Evolutionary conservation across 2,888 invertebrate genomes (phyloP), one percentile per base, ranked within the genome.

Genomic region (Drosophila merina): DNA sequence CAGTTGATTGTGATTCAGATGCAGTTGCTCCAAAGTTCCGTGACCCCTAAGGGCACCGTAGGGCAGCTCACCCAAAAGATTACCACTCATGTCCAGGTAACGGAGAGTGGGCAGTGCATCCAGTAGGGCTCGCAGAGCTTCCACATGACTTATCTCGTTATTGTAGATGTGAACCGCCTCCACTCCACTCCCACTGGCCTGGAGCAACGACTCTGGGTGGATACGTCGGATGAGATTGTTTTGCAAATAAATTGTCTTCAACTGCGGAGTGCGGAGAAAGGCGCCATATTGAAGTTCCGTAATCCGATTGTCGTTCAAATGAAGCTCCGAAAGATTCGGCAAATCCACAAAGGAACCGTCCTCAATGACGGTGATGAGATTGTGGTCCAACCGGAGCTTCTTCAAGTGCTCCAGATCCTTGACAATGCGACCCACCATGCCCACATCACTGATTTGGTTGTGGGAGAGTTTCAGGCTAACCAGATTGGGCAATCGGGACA

Each of bases 341-440:
- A 96, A 93, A 88, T 96, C 96, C 2, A 96, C 95, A 91, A 97
- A 96, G 0, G 96, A 94, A 0, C 95, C 96, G 92, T 96, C 96
- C 36, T 93, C 93, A 36, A 97, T 92, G 74, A 94, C 93, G 64
- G 94, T 94, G 55, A 97, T 95, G 30, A 93, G 92, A 88, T 97
- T 97, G 57, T 94, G 91, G 86, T 96, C 96, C 10, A 97, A 91
- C 66, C 95, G 93, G 33, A 97, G 90, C 28, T 93, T 93, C 52
- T 95, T 94, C 31, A 97, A 90, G 63, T 94, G 93, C n/a, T 95
- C 94, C 50, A 97, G 92, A 84, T 96, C 97, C 89, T 95, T 93
- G 10, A 95, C 93, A 9, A 95, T 95, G 77, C 96, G 93, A 3
- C 97, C 97, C 8, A 97, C 93, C 94, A 96, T 95, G n/a, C 94